Percentiles rank a stretch among this genome's conserved stretches.
Evolutionary conservation across 2,113 vertebrate species (phyloP).

Genomic region (Eulemur rufifrons): DNA sequence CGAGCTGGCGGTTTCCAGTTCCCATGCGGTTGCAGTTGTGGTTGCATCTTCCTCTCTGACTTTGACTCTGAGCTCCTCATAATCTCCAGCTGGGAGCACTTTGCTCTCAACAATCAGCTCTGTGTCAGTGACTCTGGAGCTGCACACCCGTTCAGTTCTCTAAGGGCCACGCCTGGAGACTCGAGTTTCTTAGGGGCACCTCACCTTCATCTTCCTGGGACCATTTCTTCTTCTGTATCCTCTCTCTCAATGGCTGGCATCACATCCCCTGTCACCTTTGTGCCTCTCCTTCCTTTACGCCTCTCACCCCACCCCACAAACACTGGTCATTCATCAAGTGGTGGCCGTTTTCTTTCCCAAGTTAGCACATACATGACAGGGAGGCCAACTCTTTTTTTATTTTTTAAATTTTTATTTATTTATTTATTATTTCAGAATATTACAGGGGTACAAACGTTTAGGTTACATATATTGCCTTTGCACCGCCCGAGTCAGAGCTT

Average conservation of each 20-base stretch:
- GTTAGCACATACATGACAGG: neutral
- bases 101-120: neutral
- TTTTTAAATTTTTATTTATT: no score
- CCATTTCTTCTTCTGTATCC: no score
- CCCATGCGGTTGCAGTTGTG: neutral
- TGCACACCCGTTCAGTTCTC: neutral
- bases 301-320: neutral
- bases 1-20: fast-evolving
- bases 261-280: no score
- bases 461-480: no score
- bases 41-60: neutral
- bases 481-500: no score
- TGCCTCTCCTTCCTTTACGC: neutral
- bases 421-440: no score
- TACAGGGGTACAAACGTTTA: no score
- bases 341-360: neutral
- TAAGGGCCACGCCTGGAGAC: neutral
- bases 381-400: neutral
- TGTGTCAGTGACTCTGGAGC: neutral
- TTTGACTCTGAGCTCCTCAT: neutral
- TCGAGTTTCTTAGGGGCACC: neutral
- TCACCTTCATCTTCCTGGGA: no score
- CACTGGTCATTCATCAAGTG: neutral
- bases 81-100: neutral
- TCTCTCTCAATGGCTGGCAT: neutral